phyloP scores from a whole-genome alignment of 2,797 vertebrate species.

The Lacerta bilineata region DNA sequence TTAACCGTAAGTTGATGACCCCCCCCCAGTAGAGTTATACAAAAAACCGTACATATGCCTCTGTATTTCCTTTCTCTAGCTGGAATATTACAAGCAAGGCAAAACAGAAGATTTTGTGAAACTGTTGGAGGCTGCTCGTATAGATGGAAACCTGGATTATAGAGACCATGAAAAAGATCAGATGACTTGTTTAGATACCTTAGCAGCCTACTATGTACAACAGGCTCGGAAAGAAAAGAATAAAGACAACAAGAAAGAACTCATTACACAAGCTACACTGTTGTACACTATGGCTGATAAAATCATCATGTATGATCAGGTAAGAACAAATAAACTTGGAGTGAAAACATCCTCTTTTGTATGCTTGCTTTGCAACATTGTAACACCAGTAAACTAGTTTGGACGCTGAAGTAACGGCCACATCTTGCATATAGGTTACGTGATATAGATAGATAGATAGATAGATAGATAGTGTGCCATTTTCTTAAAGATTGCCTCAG shows the following conservation, averaged over 20 bases:
- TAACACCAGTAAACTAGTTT: background rate
- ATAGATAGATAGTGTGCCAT: background rate
- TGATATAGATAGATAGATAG: no score
- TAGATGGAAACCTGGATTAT: slow-evolving; percentile 98
- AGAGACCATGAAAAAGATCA: slow-evolving; percentile 99
- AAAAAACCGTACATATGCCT: background rate
- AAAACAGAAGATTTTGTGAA: slow-evolving; percentile 99
- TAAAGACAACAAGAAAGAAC: slow-evolving; percentile 99
- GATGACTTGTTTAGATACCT: slow-evolving; percentile 98
- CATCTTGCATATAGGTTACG: background rate
- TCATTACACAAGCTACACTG: slow-evolving; percentile 97
- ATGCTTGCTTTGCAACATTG: background rate
- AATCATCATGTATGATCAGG: slow-evolving; percentile 99
- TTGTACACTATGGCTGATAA: slow-evolving; percentile 99
- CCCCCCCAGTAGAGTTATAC: background rate
- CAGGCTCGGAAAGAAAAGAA: slow-evolving; percentile 99
- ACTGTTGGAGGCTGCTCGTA: slow-evolving; percentile 95
- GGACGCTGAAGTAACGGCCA: background rate
- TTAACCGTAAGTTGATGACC: background rate
- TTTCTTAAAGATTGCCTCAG: background rate
- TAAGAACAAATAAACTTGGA: slow-evolving; percentile 70
- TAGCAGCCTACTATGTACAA: slow-evolving; percentile 98
- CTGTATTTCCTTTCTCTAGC: slow-evolving; percentile 76
- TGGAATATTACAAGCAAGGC: slow-evolving; percentile 99
- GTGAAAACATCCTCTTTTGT: background rate